Conservation (phyloP, 2,113 vertebrate species). For the Cercopithecus mona region DNA sequence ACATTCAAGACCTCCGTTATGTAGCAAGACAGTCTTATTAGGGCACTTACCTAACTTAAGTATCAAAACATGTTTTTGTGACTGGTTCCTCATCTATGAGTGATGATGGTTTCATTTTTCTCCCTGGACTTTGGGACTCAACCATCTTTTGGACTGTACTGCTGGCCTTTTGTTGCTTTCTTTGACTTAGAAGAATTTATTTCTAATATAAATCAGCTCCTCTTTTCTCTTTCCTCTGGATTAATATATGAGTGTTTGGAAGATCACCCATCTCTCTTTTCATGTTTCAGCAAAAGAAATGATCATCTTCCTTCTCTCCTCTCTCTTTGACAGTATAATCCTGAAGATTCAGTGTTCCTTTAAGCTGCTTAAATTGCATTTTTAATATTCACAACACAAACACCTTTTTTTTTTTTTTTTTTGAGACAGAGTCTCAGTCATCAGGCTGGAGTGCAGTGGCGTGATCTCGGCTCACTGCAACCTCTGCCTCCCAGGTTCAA, state of each 20-base stretch:
- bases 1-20: neutral
- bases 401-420: neutral
- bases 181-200: neutral
- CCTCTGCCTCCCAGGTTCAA: too few species aligned
- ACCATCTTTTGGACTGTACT: neutral
- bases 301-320: neutral
- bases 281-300: conserved; percentile 11
- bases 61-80: neutral
- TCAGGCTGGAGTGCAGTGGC: too few species aligned
- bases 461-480: too few species aligned
- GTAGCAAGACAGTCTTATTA: neutral
- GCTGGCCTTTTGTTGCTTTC: neutral
- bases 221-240: neutral
- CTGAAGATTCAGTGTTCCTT: neutral
- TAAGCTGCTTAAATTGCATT: neutral
- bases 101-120: neutral
- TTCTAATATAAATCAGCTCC: neutral
- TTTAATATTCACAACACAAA: neutral
- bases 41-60: neutral
- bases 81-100: neutral
- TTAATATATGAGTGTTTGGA: neutral
- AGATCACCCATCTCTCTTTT: neutral
- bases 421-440: too few species aligned
- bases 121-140: neutral
- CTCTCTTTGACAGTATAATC: neutral